Conservation (phyloP, 2,888 invertebrate species). For the Blomia tropicalis region DNA sequence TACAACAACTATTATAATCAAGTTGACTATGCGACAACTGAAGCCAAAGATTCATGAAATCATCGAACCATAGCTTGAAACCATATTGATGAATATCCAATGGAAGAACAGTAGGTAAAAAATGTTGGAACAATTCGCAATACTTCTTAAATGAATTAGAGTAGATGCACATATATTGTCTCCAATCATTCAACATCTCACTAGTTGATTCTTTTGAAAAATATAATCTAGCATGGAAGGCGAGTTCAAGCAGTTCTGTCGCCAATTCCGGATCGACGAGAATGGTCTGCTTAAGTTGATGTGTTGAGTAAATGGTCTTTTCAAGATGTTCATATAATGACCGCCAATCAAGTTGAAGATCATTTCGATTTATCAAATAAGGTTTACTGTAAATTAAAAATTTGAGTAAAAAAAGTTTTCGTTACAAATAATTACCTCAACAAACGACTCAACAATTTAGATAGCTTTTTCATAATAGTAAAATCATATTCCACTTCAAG, state of each 20-base stretch:
- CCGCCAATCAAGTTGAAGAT: constrained; percentile 65
- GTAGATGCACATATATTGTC: constrained; percentile 62
- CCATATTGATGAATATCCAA: constrained; percentile 48
- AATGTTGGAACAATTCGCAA: constrained; percentile 51
- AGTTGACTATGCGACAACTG: neutral
- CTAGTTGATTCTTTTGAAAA: constrained; percentile 56
- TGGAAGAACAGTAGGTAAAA: constrained; percentile 57
- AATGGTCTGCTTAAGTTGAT: constrained; percentile 31
- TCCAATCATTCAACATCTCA: constrained; percentile 67
- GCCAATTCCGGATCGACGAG: constrained; percentile 35
- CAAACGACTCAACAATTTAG: neutral
- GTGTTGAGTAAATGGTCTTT: constrained; percentile 32
- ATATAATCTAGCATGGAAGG: constrained; percentile 40
- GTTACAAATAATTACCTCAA: constrained; percentile 4
- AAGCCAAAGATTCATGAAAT: constrained; percentile 49
- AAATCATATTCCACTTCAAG: neutral
- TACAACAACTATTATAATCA: neutral
- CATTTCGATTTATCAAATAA: constrained; percentile 56
- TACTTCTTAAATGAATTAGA: constrained; percentile 40
- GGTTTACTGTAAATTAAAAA: constrained; percentile 47
- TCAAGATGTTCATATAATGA: constrained; percentile 54
- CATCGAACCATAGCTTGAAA: constrained; percentile 57
- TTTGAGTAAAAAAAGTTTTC: neutral
- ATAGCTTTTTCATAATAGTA: neutral
- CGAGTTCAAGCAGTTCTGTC: constrained; percentile 34